phyloP scores from a whole-genome alignment of 2,888 invertebrate species.

The Harpalus rufipes region DNA sequence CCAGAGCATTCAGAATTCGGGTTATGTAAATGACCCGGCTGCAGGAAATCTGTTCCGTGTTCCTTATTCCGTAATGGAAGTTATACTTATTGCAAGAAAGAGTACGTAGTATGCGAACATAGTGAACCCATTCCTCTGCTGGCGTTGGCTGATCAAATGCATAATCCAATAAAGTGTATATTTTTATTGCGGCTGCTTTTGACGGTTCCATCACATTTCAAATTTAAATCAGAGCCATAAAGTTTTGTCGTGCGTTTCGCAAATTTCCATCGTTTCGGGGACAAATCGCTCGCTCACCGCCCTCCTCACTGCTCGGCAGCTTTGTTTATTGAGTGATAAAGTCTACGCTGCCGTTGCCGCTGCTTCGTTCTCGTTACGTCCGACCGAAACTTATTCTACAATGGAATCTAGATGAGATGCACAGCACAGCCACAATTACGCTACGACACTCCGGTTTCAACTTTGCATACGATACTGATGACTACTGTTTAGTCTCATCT shows the following conservation, averaged over 20 bases:
- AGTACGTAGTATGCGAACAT: constrained; percentile 9
- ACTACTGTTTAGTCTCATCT: neutral
- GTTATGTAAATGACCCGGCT: constrained; percentile 25
- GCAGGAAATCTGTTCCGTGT: constrained; percentile 59
- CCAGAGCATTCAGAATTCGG: constrained; percentile 13
- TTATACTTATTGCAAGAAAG: constrained; percentile 45
- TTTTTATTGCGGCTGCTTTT: constrained; percentile 67
- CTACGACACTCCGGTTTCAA: constrained; percentile 60
- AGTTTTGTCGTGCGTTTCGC: constrained; percentile 71
- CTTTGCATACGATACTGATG: constrained; percentile 12
- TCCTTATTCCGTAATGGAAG: constrained; percentile 14
- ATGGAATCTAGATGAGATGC: constrained; percentile 70
- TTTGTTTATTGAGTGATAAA: constrained; percentile 77
- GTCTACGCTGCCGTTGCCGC: constrained; percentile 71
- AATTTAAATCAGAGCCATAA: constrained; percentile 74
- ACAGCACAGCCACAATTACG: constrained; percentile 68
- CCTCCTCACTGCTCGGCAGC: constrained; percentile 29
- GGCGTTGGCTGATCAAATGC: constrained; percentile 62
- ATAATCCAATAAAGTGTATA: constrained; percentile 65
- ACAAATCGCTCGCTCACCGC: constrained; percentile 58
- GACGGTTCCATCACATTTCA: constrained; percentile 71
- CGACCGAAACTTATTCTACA: constrained; percentile 75
- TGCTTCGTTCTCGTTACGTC: constrained; percentile 74
- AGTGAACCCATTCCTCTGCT: neutral
- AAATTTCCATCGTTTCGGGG: constrained; percentile 63